Base-by-base conservation (phyloP, 2,888 invertebrate species). In the Lacanobia oleracea region DNA sequence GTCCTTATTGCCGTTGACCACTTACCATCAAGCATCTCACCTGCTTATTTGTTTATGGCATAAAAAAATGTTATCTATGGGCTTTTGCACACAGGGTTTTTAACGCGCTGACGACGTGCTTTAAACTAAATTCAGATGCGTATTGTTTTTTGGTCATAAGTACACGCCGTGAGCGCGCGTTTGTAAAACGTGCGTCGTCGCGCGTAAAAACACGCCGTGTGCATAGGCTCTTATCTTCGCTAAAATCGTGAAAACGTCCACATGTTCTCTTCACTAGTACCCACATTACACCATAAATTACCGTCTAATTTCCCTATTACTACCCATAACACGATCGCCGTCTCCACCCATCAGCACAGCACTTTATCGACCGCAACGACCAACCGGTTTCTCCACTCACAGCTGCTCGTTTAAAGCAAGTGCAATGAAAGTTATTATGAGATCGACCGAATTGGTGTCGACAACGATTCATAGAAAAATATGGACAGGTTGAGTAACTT, bases 361-460 rank as follows among this genome's bases (percentile, higher is more conserved):
- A 63, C 68, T 76, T 72, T 73, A 79, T 72, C 71, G 63, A 79
- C 71, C 75, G 60, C 72, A 71, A 70, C 43, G n/a, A 16, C 1
- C 33, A 62, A 81, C 85, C 79, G 84, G 84, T 87, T 85, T 60
- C 68, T 14, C 54, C 33, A 60, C 63, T 75, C 75, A 77, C 73
- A 54, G 73, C 75, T 60, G 60, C 72, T 43, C 60, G 67, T 69
- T 81, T 65, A 72, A 60, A 77, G 78, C 87, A 86, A 82, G 82
- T 85, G 87, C 79, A 83, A 86, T 79, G 87, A 86, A 87, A 87
- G 87, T 86, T 85, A 85, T 85, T 81, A 85, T 81, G 78, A 70
- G 78, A 81, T 72, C 75, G 67, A 54, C 77, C 48, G 64, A 79
- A 77, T 76, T 76, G 86, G 78, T 67, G 69, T 60, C 66, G 60